Evolutionary conservation across 1,140 invertebrate genomes (phyloP), one percentile per base, ranked within the genome.

Genomic region (Drosophila oshimai): DNA sequence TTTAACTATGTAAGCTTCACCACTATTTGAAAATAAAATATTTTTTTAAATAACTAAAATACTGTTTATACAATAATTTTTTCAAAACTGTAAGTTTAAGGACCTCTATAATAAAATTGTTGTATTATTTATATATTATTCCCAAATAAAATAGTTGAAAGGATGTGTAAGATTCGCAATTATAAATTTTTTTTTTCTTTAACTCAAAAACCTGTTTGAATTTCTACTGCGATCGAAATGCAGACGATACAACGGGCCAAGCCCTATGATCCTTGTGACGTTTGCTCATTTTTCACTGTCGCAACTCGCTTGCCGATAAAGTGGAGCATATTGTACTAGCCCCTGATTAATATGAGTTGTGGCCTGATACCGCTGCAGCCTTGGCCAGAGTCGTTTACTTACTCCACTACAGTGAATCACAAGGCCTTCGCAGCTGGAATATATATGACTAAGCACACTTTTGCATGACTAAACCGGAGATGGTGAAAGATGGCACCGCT

Each of bases 341-440:
- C 47, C n/a, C 67, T 71, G 68, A 71, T 71, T 71, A 71, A 71
- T 71, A 71, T 60, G 67, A 71, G 45, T 50, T 71, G 50, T 47
- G 34, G 22, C 10, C 37, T 31, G 42, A 70, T 70, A 76, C 42
- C n/a, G 50, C 31, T 15, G 46, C 34, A 71, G 65, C 77, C 72
- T 80, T 81, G 71, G 62, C 46, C 46, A 24, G 50, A 75, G 65
- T 76, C 54, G 42, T 54, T 76, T 69, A 51, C 46, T 55, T 45
- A n/a, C n/a, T n/a, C n/a, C n/a, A n/a, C n/a, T n/a, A n/a, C n/a
- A 51, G 49, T 81, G 78, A 81, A 50, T 81, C 78, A 83, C 51
- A 36, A 50, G 69, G 46, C 26, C 49, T 37, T 37, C 37, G 17
- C 47, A 31, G n/a, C 12, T 20, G 7, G 28, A 47, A 47, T 31